Evolutionary conservation across 2,888 invertebrate species (phyloP).

Genomic region (Drosophila tanythrix): DNA sequence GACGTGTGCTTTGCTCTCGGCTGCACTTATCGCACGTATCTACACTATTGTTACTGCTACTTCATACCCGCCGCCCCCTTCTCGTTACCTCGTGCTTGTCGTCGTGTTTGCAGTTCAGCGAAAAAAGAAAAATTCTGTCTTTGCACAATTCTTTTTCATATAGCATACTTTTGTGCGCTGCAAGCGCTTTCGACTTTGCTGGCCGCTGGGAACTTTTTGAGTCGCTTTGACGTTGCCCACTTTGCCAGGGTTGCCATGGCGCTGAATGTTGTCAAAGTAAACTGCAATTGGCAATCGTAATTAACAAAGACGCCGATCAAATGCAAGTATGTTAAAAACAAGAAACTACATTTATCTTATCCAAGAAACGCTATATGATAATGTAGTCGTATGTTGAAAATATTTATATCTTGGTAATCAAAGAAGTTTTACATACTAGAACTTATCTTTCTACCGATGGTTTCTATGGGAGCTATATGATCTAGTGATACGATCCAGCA

Average conservation of each 20-base stretch:
- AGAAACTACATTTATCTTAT: not conserved
- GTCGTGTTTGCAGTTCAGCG: conserved; percentile 42
- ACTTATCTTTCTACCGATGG: not conserved
- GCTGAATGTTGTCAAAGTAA: not conserved
- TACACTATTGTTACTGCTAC: conserved; percentile 56
- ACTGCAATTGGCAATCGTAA: conserved; percentile 10
- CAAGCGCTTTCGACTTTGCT: conserved; percentile 18
- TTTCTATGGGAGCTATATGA: not conserved
- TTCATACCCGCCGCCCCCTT: not conserved
- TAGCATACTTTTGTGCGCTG: conserved; percentile 62
- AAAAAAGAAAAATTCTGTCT: conserved; percentile 44
- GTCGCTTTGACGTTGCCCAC: conserved; percentile 9
- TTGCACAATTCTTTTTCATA: conserved; percentile 39
- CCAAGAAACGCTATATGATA: not conserved
- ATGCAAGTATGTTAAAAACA: not conserved
- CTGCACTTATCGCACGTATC: conserved; percentile 62
- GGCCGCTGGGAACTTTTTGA: conserved; percentile 27
- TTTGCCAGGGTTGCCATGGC: conserved; percentile 53
- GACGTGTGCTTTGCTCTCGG: conserved; percentile 41
- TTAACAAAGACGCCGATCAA: not conserved
- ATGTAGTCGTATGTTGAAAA: not conserved
- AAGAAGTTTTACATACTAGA: not conserved
- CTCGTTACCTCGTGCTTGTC: conserved; percentile 8
- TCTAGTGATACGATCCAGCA: not conserved
- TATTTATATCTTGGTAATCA: not conserved